phyloP scores from a whole-genome alignment of 2,888 invertebrate genomes.

The Malthinus flaveolus region DNA sequence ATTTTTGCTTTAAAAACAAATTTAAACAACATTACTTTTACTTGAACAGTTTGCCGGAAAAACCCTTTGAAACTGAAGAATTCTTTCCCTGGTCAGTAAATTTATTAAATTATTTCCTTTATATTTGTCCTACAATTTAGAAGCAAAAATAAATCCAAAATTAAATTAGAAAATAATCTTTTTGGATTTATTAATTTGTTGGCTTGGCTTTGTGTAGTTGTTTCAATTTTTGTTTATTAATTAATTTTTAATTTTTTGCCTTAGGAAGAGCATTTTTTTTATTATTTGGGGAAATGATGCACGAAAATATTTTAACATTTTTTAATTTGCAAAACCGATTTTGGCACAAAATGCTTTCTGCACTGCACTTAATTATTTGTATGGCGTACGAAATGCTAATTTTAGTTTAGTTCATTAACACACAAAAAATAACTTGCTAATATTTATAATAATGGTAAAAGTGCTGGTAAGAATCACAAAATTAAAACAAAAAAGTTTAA shows the following conservation, averaged over 20 bases:
- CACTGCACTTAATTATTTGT: conserved; percentile 11
- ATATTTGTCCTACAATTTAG: conserved; percentile 9
- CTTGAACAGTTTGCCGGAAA: conserved; percentile 75
- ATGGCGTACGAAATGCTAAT: not conserved
- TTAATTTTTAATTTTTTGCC: too few species aligned
- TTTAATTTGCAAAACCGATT: not conserved
- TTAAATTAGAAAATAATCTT: not conserved
- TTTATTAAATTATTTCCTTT: conserved; percentile 30
- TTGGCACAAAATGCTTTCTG: conserved; percentile 12
- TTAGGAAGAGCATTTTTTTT: not conserved
- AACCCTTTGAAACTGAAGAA: conserved; percentile 73
- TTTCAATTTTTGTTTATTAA: conserved; percentile 7
- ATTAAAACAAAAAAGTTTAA: not conserved
- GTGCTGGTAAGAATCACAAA: conserved; percentile 27
- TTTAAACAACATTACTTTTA: conserved; percentile 28
- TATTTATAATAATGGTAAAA: conserved; percentile 22
- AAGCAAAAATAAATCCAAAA: conserved; percentile 17
- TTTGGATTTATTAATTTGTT: not conserved
- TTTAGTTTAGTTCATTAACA: not conserved
- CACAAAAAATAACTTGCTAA: conserved; percentile 17
- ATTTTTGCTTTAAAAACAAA: conserved; percentile 5
- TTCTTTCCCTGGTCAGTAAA: conserved; percentile 81
- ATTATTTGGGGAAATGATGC: too few species aligned
- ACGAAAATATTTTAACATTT: not conserved
- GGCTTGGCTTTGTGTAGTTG: conserved; percentile 17